Percentiles rank a stretch among this genome's conserved stretches.
These are phyloP conservation scores for Tenthredo amoena DNA, from an alignment of 2,888 invertebrate species.

Conservation along the genomic window DNA sequence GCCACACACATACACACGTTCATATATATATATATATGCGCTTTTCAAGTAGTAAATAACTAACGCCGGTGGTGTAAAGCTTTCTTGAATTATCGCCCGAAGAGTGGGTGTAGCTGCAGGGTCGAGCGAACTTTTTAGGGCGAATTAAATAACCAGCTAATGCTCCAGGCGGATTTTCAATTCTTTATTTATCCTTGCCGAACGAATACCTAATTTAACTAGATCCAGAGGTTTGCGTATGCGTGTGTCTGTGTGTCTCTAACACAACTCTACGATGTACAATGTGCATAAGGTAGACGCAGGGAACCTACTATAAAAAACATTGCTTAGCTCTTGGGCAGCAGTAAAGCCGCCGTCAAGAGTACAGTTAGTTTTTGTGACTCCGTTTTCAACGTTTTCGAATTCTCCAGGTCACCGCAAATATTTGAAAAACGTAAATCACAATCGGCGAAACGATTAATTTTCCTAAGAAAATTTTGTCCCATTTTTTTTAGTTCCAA, in stretches of 20 bases:
- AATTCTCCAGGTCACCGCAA: neutral
- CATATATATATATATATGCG: neutral
- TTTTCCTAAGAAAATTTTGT: too few relatives aligned
- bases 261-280: neutral
- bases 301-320: slow-evolving; percentile 40
- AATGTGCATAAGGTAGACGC: slow-evolving; percentile 15
- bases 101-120: neutral
- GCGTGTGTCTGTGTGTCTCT: neutral
- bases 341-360: slow-evolving; percentile 34
- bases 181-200: slow-evolving; percentile 25
- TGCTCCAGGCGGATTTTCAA: slow-evolving; percentile 17
- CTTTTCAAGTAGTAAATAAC: neutral
- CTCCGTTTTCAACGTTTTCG: neutral
- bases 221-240: neutral
- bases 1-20: neutral
- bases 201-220: slow-evolving; percentile 34
- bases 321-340: slow-evolving; percentile 38
- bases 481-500: too few relatives aligned
- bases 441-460: neutral
- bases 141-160: slow-evolving; percentile 25
- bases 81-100: slow-evolving; percentile 1
- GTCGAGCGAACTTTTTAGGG: neutral
- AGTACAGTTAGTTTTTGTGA: slow-evolving; percentile 13
- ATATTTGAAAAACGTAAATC: neutral
- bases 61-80: neutral